These are phyloP conservation scores for Pogoniulus pusillus DNA, from an alignment of 2,797 vertebrate genomes.

Conservation along the genomic window DNA sequence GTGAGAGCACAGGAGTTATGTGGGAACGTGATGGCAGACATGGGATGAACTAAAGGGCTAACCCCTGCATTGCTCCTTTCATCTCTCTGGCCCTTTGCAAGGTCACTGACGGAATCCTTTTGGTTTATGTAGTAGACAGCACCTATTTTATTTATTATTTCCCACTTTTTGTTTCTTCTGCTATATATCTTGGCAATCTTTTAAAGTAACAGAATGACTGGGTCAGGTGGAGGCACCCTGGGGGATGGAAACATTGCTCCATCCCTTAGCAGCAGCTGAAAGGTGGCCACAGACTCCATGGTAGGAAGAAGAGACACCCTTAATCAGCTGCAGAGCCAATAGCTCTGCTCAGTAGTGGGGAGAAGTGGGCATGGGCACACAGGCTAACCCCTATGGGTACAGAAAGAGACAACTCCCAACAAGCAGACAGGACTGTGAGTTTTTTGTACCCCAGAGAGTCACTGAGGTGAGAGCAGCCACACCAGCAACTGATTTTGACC, in stretches of 20 bases:
- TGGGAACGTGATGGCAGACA: background rate
- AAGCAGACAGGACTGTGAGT: background rate
- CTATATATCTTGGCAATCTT: background rate
- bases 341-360: accelerated
- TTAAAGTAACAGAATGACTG: background rate
- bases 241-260: background rate
- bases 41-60: background rate
- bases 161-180: background rate
- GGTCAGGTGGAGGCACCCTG: accelerated
- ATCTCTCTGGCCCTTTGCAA: background rate
- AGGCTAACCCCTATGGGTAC: background rate
- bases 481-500: background rate
- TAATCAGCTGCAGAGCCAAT: background rate
- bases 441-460: background rate
- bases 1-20: background rate
- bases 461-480: background rate
- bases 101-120: background rate
- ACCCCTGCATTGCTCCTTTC: background rate
- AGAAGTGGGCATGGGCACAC: background rate
- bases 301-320: background rate
- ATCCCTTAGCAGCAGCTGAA: background rate
- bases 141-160: background rate
- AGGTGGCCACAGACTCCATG: background rate
- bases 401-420: background rate
- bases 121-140: background rate